Percentiles rank a stretch among this genome's conserved stretches.
phyloP scores from a whole-genome alignment of 2,888 invertebrate species.

The Kuschelorhynchus macadamiae region DNA sequence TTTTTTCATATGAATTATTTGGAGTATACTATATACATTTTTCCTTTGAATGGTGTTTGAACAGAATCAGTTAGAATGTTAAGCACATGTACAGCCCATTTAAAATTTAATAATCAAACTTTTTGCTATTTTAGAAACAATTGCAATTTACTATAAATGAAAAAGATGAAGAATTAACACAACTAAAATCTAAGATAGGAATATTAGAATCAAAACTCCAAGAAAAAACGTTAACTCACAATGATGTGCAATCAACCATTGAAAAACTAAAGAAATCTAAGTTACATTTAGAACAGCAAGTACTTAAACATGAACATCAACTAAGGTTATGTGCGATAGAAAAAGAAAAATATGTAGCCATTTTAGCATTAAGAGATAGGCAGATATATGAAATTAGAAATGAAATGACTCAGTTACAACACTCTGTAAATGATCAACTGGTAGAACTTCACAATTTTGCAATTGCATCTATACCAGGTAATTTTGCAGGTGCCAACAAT shows the following conservation, averaged over 20 bases:
- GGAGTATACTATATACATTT: too few species aligned
- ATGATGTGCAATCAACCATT: conserved; percentile 59
- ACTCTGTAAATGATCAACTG: conserved; percentile 65
- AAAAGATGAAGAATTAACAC: conserved; percentile 38
- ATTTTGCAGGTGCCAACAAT: too few species aligned
- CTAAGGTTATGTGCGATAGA: conserved; percentile 64
- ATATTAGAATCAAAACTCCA: conserved; percentile 56
- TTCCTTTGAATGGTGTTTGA: too few species aligned
- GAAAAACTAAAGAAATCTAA: conserved; percentile 62
- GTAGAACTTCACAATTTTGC: conserved; percentile 55
- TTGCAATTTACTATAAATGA: conserved; percentile 20
- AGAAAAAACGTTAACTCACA: conserved; percentile 51
- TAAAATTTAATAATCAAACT: too few species aligned
- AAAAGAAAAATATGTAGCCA: conserved; percentile 65
- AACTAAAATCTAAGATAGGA: conserved; percentile 54
- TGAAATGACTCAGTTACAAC: conserved; percentile 66
- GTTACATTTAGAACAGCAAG: conserved; percentile 59
- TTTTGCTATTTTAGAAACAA: conserved; percentile 26
- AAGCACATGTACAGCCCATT: too few species aligned
- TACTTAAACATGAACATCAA: conserved; percentile 61
- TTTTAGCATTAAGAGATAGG: conserved; percentile 64
- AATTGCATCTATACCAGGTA: conserved; percentile 37
- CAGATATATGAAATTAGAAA: conserved; percentile 65
- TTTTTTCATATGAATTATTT: too few species aligned
- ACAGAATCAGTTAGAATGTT: too few species aligned